Conservation (phyloP, 2,888 invertebrate species). For the Hetaerina titia region DNA sequence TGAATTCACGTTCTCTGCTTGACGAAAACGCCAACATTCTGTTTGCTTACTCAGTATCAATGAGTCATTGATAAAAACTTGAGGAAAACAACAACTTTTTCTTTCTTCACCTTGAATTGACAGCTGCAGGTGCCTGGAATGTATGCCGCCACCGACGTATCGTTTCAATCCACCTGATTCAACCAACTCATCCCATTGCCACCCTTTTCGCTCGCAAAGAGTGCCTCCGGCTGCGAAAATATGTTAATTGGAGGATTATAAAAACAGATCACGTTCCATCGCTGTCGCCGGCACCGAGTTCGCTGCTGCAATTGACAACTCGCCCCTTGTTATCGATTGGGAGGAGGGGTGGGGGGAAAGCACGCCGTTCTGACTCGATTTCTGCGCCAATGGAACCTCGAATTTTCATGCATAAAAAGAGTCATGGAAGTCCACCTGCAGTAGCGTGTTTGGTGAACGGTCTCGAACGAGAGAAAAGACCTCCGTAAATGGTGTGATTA, state of each 20-base stretch:
- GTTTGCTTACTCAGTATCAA: too few relatives aligned
- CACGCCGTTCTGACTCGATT: not conserved
- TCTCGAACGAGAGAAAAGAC: not conserved
- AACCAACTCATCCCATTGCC: not conserved
- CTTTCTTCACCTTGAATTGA: not conserved
- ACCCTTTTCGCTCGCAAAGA: not conserved
- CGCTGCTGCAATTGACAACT: slow-evolving; percentile 1
- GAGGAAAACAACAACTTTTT: not conserved
- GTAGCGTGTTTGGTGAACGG: not conserved
- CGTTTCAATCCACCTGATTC: not conserved
- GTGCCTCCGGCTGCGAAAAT: not conserved
- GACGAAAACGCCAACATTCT: not conserved
- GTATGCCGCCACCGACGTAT: not conserved
- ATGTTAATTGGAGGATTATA: slow-evolving; percentile 25
- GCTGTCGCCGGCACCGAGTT: slow-evolving; percentile 8
- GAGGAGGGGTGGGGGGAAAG: too few relatives aligned
- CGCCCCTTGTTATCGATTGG: not conserved
- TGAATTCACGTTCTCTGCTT: not conserved
- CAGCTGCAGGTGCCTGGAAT: not conserved
- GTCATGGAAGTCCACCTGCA: not conserved
- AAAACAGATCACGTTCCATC: slow-evolving; percentile 10
- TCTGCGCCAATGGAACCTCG: not conserved
- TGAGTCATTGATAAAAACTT: not conserved
- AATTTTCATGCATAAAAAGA: not conserved
- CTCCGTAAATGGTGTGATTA: not conserved